Base-by-base conservation (phyloP, 2,113 vertebrate genomes). In the Vanacampus margaritifer region DNA sequence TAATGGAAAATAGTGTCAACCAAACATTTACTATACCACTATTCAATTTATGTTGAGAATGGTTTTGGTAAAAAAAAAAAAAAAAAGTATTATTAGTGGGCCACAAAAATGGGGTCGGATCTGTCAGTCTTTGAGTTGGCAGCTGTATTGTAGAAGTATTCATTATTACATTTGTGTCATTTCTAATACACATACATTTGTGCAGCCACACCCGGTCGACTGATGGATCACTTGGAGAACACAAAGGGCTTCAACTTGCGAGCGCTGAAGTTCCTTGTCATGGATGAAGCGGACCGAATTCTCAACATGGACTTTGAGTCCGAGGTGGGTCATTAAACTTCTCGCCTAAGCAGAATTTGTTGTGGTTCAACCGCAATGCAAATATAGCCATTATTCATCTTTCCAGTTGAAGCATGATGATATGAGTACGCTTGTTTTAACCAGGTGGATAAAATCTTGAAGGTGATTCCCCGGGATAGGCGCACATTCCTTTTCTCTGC, bases 291-390 rank as follows among this genome's bases (percentile, higher is more conserved):
- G 0, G 97, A 99, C 80, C 88, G 96, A 71, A 98, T 99, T 70
- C 92, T 99, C 68, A 99, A 99, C 87, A 98, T 99, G 97, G 97
- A 99, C 88, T 99, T 99, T 78, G 97, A 99, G 88, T 95, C 96
- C 2, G 97, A 98, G 92, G 97, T 97, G 39, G 5, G 85, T 24
- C 5, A 5, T 35, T 19, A 51, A 36, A 36, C 26, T 9, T 36
- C 56, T 58, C 21, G 21, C 21, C 7, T 10, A n/a, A 50, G 21
- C 21, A n/a, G 48, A 50, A 23, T 50, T 50, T 50, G 48, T 23
- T 50, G 21, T n/a, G n/a, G 48, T n/a, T 50, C 8, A n/a, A 50
- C 19, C n/a, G 48, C 9, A 32, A 8, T 32, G 14, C 14, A 17
- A 57, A 57, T 32, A 26, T n/a, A n/a, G 21, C 21, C 23, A 4